A percentile compares a stretch with the other conserved stretches of the same genome.
phyloP scores from a whole-genome alignment of 2,888 invertebrate genomes.

The Sisyra terminalis region DNA sequence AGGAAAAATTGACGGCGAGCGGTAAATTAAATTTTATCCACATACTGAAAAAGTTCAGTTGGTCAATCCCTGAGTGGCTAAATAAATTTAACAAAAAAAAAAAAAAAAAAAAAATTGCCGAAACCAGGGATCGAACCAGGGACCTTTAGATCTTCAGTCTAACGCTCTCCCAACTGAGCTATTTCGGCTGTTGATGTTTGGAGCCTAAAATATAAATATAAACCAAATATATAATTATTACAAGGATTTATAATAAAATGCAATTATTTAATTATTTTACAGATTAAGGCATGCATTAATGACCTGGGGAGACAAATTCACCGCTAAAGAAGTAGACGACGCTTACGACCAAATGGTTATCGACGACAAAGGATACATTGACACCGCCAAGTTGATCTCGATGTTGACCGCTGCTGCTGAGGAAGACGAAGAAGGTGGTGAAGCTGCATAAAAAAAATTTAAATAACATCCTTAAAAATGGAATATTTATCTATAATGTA shows the following conservation, averaged over 20 bases:
- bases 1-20: slow-evolving; percentile 78
- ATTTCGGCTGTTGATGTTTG: slow-evolving; percentile 37
- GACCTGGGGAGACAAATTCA: slow-evolving; percentile 90
- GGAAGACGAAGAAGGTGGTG: slow-evolving; percentile 51
- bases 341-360: slow-evolving; percentile 87
- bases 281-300: slow-evolving; percentile 78
- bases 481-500: no score
- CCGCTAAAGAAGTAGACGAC: slow-evolving; percentile 74
- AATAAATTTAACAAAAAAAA: neutral
- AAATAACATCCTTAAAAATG: no score
- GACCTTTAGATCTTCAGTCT: slow-evolving; percentile 62
- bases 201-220: no score
- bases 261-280: slow-evolving; percentile 13
- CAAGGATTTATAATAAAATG: neutral
- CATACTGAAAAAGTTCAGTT: neutral
- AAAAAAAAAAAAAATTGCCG: slow-evolving; percentile 29
- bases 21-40: slow-evolving; percentile 24
- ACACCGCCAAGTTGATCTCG: slow-evolving; percentile 71
- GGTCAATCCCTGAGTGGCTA: neutral
- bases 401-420: slow-evolving; percentile 78
- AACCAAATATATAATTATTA: neutral
- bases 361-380: slow-evolving; percentile 80
- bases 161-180: slow-evolving; percentile 71
- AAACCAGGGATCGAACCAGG: slow-evolving; percentile 60
- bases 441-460: slow-evolving; percentile 23